Percentiles rank a stretch among this genome's conserved stretches.
phyloP scores from a whole-genome alignment of 2,888 invertebrate species.

The Epicampocera succincta region DNA sequence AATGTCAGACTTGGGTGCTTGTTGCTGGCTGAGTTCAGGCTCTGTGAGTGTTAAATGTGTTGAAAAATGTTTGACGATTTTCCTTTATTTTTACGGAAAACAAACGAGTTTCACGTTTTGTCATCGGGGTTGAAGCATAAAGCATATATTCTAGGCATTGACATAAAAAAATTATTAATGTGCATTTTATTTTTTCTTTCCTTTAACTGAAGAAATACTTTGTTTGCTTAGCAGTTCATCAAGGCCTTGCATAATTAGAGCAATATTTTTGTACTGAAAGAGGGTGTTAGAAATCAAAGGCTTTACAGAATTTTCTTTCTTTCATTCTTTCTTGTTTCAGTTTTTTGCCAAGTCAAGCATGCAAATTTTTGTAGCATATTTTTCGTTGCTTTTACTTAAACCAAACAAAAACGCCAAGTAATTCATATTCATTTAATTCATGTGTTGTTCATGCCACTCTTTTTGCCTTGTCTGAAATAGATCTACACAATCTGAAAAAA shows the following conservation, averaged over 20 bases:
- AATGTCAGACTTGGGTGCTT: conserved; percentile 37
- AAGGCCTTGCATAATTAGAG: conserved; percentile 61
- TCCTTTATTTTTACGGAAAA: conserved; percentile 23
- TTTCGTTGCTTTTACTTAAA: conserved; percentile 11
- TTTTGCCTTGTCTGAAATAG: conserved; percentile 81
- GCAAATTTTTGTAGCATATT: conserved; percentile 24
- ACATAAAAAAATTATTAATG: conserved; percentile 17
- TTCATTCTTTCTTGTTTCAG: neutral
- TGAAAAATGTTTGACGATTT: conserved; percentile 43
- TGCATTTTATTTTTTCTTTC: conserved; percentile 4
- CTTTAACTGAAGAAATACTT: neutral
- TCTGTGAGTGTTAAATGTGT: conserved; percentile 31
- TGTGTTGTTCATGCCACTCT: conserved; percentile 8
- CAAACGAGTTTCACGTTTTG: conserved; percentile 36
- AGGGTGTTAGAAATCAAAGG: conserved; percentile 26
- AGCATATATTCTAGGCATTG: conserved; percentile 44
- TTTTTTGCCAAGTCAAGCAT: conserved; percentile 34
- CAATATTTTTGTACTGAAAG: conserved; percentile 44
- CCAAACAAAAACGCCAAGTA: neutral
- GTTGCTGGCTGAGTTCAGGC: conserved; percentile 22
- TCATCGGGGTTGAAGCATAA: conserved; percentile 17
- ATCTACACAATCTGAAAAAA: conserved; percentile 96
- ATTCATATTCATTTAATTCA: conserved; percentile 1
- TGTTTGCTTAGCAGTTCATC: conserved; percentile 4
- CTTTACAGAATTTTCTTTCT: neutral